phyloP scores from a whole-genome alignment of 2,113 vertebrate species.

The Chlamydotis undulata region DNA sequence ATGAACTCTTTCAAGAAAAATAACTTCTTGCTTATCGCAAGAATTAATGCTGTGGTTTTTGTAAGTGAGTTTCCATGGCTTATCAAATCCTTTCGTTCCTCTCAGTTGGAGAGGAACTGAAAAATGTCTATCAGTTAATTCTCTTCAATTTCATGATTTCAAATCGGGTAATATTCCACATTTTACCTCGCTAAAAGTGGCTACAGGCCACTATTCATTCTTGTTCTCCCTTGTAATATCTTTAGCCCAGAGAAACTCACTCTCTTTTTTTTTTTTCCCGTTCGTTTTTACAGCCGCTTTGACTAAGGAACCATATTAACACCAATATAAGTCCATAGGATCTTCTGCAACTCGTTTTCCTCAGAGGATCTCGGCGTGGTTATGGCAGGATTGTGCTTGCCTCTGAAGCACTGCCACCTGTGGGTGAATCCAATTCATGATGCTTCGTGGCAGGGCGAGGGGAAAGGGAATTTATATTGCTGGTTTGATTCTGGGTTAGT shows the following conservation, averaged over 20 bases:
- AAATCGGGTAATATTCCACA: conserved; percentile 31
- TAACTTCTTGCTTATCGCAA: conserved; percentile 67
- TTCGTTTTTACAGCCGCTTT: conserved; percentile 20
- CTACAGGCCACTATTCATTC: conserved; percentile 47
- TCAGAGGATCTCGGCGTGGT: not conserved
- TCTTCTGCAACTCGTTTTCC: not conserved
- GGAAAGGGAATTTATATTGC: not conserved
- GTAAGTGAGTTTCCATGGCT: conserved; percentile 59
- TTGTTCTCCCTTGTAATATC: conserved; percentile 38
- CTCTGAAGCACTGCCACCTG: conserved; percentile 47
- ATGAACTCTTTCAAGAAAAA: conserved; percentile 68
- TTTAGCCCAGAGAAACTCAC: not conserved
- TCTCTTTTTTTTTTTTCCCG: not conserved
- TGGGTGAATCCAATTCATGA: not conserved
- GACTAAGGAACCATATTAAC: not conserved
- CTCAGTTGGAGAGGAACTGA: conserved; percentile 33
- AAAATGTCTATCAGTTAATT: conserved; percentile 55
- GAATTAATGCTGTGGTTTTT: conserved; percentile 66
- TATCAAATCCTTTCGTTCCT: conserved; percentile 73
- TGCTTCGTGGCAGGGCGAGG: not conserved
- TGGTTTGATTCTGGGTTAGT: not conserved
- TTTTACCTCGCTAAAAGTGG: conserved; percentile 56
- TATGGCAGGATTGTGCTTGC: not conserved
- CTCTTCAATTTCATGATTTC: conserved; percentile 50
- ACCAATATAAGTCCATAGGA: not conserved